Evolutionary conservation across 2,888 invertebrate species (phyloP).

Genomic region (Megastigmus dorsalis): DNA sequence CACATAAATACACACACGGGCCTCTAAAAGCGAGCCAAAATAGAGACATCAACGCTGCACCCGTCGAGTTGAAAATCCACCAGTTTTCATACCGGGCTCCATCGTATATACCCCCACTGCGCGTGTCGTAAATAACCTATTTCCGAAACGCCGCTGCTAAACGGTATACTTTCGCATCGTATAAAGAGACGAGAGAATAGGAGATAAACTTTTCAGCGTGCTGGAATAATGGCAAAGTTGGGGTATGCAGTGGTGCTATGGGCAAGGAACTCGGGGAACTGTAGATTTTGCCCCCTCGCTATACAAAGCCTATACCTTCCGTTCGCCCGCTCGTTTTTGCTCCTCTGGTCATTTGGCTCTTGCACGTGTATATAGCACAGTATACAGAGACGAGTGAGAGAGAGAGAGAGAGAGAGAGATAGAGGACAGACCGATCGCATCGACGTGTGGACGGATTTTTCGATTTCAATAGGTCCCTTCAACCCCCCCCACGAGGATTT

Average conservation of each 20-base stretch:
- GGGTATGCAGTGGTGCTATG: constrained; percentile 21
- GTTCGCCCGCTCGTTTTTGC: no score
- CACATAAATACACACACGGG: background rate
- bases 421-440: background rate
- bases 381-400: no score
- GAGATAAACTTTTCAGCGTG: no score
- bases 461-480: background rate
- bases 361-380: no score
- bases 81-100: no score
- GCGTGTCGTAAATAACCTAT: constrained; percentile 47
- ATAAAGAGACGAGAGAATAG: no score
- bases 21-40: background rate
- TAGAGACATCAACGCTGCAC: constrained; percentile 33
- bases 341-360: constrained; percentile 7
- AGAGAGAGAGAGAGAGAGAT: no score
- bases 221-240: no score
- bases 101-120: no score
- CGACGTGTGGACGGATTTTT: background rate
- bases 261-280: constrained; percentile 24
- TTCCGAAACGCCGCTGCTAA: constrained; percentile 26
- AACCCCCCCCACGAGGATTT: background rate
- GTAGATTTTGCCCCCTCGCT: background rate
- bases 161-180: background rate
- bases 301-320: no score
- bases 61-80: constrained; percentile 21